phyloP scores from a whole-genome alignment of 1,140 invertebrate genomes.

The Lithobius niger region DNA sequence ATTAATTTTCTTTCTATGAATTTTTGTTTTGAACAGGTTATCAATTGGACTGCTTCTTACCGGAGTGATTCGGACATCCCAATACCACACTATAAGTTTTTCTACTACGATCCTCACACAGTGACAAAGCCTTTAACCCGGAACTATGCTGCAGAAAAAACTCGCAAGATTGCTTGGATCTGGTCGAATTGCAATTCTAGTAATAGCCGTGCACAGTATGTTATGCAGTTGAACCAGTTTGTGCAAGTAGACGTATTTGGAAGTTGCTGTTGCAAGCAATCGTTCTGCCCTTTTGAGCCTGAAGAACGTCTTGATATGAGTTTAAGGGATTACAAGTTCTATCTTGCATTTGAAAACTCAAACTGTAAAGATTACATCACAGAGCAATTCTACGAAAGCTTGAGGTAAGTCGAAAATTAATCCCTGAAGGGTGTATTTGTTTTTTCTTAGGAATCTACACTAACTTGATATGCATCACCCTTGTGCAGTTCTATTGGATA shows the following conservation, averaged over 20 bases:
- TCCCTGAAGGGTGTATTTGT: too few species aligned
- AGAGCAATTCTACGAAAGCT: conserved; percentile 84
- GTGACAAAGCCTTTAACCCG: conserved; percentile 43
- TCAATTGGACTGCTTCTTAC: conserved; percentile 96
- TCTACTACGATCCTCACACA: conserved; percentile 59
- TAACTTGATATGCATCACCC: too few species aligned
- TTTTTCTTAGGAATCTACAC: too few species aligned
- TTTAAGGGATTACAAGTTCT: conserved; percentile 95
- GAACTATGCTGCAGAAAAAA: conserved; percentile 79
- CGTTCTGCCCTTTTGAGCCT: conserved; percentile 29
- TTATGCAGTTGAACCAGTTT: conserved; percentile 66
- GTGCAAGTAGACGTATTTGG: conserved; percentile 89
- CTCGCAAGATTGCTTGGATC: conserved; percentile 91
- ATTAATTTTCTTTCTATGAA: too few species aligned
- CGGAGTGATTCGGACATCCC: conserved; percentile 87
- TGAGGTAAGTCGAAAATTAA: too few species aligned
- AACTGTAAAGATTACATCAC: conserved; percentile 94
- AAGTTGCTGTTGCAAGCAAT: conserved; percentile 49
- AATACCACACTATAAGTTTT: conserved; percentile 88
- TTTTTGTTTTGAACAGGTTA: too few species aligned
- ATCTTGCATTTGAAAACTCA: conserved; percentile 92
- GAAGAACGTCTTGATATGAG: conserved; percentile 66
- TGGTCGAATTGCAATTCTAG: conserved; percentile 87
- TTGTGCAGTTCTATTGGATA: too few species aligned
- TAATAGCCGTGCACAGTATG: conserved; percentile 74